Evolutionary conservation across 1,140 invertebrate species (phyloP), one percentile per base, ranked within the genome.

Genomic region (Bicyclus anynana): DNA sequence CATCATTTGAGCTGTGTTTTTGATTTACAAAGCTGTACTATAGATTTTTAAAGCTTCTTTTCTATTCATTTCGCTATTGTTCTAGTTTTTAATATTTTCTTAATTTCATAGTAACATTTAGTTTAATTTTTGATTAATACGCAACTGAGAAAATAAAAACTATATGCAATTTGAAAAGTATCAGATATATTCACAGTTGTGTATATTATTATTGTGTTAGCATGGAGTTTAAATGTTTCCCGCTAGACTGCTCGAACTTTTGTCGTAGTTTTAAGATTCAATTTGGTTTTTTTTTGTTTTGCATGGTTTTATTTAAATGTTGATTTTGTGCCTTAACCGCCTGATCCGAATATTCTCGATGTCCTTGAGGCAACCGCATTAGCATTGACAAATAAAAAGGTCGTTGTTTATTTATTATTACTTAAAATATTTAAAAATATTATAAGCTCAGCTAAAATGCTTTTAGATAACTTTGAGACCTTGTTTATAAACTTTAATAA

Each of bases 21-120:
- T 74, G 65, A 77, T 64, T 78, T 72, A 71, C 62, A 64, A 80
- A 69, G 75, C 77, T 86, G 80, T 81, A 80, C 75, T 72, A 80
- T 80, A 83, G 73, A 76, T 74, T 75, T n/a, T 87, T 67, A 72
- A 73, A 86, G 86, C 84, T 87, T 84, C 62, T 77, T 79, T 83
- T 84, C 69, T 62, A 80, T 59, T 86, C 68, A 77, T 81, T 77
- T 72, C 65, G 75, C 85, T 86, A 81, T 72, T 72, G 75, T 69
- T 72, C 52, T 72, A 74, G 83, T 81, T 85, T 81, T 85, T 84
- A 76, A 62, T 69, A 63, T 59, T 62, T 72, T 72, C 60, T 82
- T 78, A 63, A 70, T 82, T 76, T 78, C 67, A 78, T 77, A 70
- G 75, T 84, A 84, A 84, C 79, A 72, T 69, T 75, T 78, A 72